phyloP scores from a whole-genome alignment of 2,888 invertebrate species.

The Sinodicranocentrus sp. region DNA sequence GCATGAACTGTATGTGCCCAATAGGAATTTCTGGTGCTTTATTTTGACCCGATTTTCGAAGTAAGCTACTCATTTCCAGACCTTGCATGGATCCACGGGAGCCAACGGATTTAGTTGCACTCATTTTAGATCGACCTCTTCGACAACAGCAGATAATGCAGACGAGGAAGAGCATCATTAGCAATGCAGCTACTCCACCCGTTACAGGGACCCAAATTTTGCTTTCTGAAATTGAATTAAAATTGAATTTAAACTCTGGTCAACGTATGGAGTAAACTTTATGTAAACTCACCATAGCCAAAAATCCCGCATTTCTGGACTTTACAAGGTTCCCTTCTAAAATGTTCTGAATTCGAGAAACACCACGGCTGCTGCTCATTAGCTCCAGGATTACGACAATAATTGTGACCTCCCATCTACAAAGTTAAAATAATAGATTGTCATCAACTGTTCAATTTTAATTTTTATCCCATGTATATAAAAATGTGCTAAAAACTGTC shows the following conservation, averaged over 20 bases:
- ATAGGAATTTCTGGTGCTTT: conserved; percentile 92
- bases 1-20: conserved; percentile 90
- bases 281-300: conserved; percentile 73
- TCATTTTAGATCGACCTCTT: conserved; percentile 79
- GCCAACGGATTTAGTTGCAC: conserved; percentile 66
- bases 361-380: conserved; percentile 93
- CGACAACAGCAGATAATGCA: conserved; percentile 84
- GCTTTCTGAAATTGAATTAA: conserved; percentile 81
- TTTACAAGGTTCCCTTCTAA: conserved; percentile 89
- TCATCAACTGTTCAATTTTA: too few species aligned
- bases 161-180: conserved; percentile 81
- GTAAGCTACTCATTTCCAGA: conserved; percentile 91
- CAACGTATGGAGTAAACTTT: too few species aligned
- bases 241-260: background rate
- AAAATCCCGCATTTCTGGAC: conserved; percentile 88
- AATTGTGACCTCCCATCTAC: conserved; percentile 87
- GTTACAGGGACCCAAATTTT: conserved; percentile 84
- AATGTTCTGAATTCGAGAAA: conserved; percentile 81
- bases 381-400: conserved; percentile 93
- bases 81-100: conserved; percentile 77
- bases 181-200: conserved; percentile 80
- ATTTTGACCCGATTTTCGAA: conserved; percentile 81
- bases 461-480: too few species aligned
- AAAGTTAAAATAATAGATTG: background rate
- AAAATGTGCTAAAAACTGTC: background rate